Evolutionary conservation across 2,113 vertebrate species (phyloP).

Genomic region (Microcebus jonahi): DNA sequence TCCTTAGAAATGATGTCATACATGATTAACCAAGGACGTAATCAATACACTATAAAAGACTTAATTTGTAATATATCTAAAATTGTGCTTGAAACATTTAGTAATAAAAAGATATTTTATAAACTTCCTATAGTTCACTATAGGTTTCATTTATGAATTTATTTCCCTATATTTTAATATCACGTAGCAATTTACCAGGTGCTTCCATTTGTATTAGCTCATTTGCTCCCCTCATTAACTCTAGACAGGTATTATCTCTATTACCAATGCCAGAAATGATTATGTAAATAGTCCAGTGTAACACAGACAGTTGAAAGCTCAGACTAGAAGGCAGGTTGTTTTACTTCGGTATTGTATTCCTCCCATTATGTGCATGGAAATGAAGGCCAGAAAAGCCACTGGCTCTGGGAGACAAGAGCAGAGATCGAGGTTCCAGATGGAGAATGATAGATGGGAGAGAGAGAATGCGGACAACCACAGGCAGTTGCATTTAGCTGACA

Average conservation of each 20-base stretch:
- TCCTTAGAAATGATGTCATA: not conserved
- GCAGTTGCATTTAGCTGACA: not conserved
- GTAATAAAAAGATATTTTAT: slow-evolving; percentile 10
- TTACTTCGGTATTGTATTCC: not conserved
- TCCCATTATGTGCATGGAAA: not conserved
- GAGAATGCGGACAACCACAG: not conserved
- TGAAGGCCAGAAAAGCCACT: not conserved
- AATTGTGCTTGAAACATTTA: not conserved
- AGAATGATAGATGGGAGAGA: not conserved
- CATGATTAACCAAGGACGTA: not conserved
- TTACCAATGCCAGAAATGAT: not conserved
- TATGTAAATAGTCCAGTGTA: not conserved
- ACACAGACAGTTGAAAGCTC: not conserved
- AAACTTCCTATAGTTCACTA: not conserved
- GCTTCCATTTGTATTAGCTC: slow-evolving; percentile 41
- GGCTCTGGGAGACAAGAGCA: not conserved
- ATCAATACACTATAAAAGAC: not conserved
- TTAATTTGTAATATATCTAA: not conserved
- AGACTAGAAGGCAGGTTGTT: not conserved
- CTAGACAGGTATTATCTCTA: not conserved
- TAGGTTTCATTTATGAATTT: slow-evolving; percentile 43
- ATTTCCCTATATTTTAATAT: slow-evolving; percentile 1
- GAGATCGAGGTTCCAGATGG: not conserved
- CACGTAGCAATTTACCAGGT: not conserved
- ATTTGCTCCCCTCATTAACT: not conserved